Conservation (phyloP, 2,797 vertebrate species). For the Heteromormyrus szaboi region DNA sequence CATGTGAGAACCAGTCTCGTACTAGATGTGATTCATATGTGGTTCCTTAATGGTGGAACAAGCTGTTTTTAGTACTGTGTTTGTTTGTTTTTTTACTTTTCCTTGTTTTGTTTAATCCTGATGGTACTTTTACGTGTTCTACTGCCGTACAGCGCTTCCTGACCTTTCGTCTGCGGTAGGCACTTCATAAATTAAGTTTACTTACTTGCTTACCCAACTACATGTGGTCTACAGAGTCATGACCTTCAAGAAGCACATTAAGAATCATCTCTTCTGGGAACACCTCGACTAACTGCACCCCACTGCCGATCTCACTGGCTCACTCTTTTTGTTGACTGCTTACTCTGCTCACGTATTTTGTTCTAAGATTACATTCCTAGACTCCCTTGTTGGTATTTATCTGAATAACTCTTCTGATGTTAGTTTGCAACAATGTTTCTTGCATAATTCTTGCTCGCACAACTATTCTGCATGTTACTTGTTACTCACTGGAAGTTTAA, state of each 20-base stretch:
- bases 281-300: background rate
- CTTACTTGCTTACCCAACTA: background rate
- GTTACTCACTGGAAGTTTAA: background rate
- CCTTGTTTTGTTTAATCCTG: background rate
- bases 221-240: background rate
- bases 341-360: background rate
- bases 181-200: no score
- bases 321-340: background rate
- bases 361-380: background rate
- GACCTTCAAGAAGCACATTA: background rate
- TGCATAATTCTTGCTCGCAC: background rate
- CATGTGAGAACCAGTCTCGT: background rate
- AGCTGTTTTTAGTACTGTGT: background rate
- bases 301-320: background rate
- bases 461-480: background rate
- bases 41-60: background rate
- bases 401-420: background rate
- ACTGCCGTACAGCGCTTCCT: background rate
- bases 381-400: background rate
- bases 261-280: background rate
- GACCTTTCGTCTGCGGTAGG: background rate
- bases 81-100: background rate
- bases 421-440: background rate
- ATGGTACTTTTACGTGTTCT: background rate
- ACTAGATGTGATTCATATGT: background rate